phyloP scores from a whole-genome alignment of 2,113 vertebrate genomes.

The Percina caprodes region DNA sequence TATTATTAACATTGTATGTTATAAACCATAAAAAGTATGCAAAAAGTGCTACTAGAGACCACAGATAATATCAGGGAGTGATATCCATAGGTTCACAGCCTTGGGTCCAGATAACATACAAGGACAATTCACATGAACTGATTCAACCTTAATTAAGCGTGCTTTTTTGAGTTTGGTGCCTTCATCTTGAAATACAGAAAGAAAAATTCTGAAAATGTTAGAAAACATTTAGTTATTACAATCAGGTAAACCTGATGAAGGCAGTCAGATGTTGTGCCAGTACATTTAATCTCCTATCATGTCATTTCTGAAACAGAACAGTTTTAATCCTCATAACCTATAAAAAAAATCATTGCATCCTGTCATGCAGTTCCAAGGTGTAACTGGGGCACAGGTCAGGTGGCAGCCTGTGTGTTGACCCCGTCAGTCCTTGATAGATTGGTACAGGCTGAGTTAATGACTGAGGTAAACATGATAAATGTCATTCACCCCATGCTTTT shows the following conservation, averaged over 20 bases:
- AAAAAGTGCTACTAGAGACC: neutral
- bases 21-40: neutral
- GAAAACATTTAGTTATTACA: no score
- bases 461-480: conserved; percentile 85
- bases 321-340: neutral
- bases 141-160: neutral
- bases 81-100: neutral
- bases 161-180: neutral
- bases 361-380: conserved; percentile 1
- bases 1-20: neutral
- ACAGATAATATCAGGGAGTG: neutral
- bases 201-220: no score
- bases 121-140: no score
- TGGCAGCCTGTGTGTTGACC: conserved; percentile 63
- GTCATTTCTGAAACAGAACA: neutral
- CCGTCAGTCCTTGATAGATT: conserved; percentile 83
- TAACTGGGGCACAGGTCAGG: conserved; percentile 59
- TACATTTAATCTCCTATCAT: neutral
- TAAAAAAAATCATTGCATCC: neutral
- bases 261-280: neutral
- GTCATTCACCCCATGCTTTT: conserved; percentile 67
- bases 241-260: no score
- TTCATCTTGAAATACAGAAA: neutral
- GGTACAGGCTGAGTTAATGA: conserved; percentile 88
- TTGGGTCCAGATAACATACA: neutral